These are phyloP conservation scores for Darevskia mixta DNA, from an alignment of 2,797 vertebrate species.

Conservation along the genomic window DNA sequence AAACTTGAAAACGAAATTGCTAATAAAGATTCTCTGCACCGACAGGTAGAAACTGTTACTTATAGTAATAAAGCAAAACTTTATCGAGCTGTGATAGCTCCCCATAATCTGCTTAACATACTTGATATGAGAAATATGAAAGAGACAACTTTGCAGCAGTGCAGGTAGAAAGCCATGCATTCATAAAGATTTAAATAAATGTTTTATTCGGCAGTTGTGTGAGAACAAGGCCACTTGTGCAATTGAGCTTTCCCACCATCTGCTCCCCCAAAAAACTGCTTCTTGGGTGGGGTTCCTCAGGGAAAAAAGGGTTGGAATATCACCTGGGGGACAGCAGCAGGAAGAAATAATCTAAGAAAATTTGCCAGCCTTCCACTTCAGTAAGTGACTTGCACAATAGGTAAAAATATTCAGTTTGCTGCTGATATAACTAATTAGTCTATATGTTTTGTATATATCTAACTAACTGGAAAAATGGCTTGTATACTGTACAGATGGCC, in stretches of 20 bases:
- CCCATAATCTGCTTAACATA: background rate
- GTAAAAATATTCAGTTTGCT: background rate
- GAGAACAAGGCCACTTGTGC: background rate
- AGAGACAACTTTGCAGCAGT: background rate
- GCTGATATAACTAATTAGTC: background rate
- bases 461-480: background rate
- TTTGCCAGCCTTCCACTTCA: background rate
- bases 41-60: conserved; percentile 83
- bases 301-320: background rate
- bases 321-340: background rate
- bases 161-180: background rate
- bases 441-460: background rate
- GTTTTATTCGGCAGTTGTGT: background rate
- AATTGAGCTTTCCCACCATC: background rate
- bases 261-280: background rate
- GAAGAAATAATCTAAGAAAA: background rate
- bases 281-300: background rate
- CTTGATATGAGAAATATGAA: conserved; percentile 20
- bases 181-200: background rate
- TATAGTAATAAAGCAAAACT: background rate
- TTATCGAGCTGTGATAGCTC: background rate
- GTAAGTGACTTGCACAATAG: background rate
- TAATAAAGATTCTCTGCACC: conserved; percentile 93
- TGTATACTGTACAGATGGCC: background rate
- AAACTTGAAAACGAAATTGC: conserved; percentile 98